A percentile compares a stretch with the other conserved stretches of the same genome.
Evolutionary conservation across 1,140 invertebrate species (phyloP).

Genomic region (Vanessa atalanta): DNA sequence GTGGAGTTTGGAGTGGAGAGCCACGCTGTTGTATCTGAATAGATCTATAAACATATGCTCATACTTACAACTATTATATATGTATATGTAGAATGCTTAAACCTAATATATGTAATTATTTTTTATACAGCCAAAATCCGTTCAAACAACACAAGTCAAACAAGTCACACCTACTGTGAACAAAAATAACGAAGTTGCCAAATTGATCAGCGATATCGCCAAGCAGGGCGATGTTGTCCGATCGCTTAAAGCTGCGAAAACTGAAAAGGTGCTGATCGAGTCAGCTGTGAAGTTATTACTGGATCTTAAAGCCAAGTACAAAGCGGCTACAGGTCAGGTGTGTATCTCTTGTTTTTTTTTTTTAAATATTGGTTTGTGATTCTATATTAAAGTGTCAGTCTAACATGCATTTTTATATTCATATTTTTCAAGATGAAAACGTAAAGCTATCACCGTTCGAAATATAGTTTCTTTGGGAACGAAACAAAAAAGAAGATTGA

Average conservation of each 20-base stretch:
- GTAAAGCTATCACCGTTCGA: too few relatives aligned
- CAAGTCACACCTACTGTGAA: slow-evolving; percentile 25
- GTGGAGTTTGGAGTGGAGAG: too few relatives aligned
- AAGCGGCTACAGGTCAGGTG: slow-evolving; percentile 33
- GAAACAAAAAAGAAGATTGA: too few relatives aligned
- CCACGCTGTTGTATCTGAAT: too few relatives aligned
- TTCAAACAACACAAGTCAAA: slow-evolving; percentile 44
- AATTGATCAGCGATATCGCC: slow-evolving; percentile 70
- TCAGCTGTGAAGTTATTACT: slow-evolving; percentile 86
- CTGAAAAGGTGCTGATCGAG: slow-evolving; percentile 82
- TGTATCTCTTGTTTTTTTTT: background rate
- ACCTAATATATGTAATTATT: slow-evolving; percentile 14
- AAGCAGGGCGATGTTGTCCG: slow-evolving; percentile 87
- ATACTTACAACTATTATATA: too few relatives aligned
- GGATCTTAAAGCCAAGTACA: slow-evolving; percentile 78
- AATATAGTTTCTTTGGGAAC: too few relatives aligned
- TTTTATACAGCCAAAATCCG: slow-evolving; percentile 60
- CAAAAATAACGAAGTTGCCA: slow-evolving; percentile 27
- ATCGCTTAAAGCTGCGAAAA: slow-evolving; percentile 85
- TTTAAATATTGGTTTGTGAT: too few relatives aligned
- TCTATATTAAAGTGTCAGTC: too few relatives aligned
- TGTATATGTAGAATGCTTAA: too few relatives aligned
- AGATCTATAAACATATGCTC: too few relatives aligned
- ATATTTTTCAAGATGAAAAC: too few relatives aligned
- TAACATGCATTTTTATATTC: too few relatives aligned